Base-by-base conservation (phyloP, 2,888 invertebrate genomes). In the Nesidiocoris tenuis region DNA sequence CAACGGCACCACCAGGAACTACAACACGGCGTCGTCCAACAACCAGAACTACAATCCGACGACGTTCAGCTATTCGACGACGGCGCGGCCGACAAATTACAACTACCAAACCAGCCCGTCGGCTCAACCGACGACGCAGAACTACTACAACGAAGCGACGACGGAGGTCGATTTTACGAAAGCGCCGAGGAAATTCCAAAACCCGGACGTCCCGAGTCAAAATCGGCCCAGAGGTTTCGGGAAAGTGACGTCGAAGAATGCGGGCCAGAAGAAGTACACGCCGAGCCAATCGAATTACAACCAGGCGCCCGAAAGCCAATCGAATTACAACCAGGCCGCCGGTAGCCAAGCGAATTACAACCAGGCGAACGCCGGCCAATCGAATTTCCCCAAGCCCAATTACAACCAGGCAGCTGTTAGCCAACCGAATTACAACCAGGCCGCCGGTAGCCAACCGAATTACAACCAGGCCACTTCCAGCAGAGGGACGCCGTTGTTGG, bases 11-110 rank as follows among this genome's bases (percentile, higher is more conserved):
- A 75, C 74, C 66, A 71, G 65, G 68, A 68, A 61, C 19, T 71
- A 63, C 17, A 55, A 59, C 12, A 68, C 57, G n/a, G 3, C 66
- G 57, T 39, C 18, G 65, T 56, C 7, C 64, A 59, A 59, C 59
- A 84, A 1, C 84, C 86, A 3, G 82, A 81, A 70, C 81, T 82
- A 66, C 82, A 5, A n/a, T 59, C 24, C 21, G 39, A 61, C 75
- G 19, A 55, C 75, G 65, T 7, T 12, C 16, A 12, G 7, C 9
- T 19, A n/a, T 59, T 19, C 21, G 39, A 61, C 75, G 19, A 55
- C 75, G 65, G 55, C 64, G 9, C 76, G 77, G 23, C 70, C 72
- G 25, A 78, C 75, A 22, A 71, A 65, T 9, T 76, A 39, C 5
- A 39, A 39, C 39, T 39, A 39, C 39, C 39, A 67, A 9, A 75